Evolutionary conservation across 2,888 invertebrate genomes (phyloP).

Genomic region (Myathropa florea): DNA sequence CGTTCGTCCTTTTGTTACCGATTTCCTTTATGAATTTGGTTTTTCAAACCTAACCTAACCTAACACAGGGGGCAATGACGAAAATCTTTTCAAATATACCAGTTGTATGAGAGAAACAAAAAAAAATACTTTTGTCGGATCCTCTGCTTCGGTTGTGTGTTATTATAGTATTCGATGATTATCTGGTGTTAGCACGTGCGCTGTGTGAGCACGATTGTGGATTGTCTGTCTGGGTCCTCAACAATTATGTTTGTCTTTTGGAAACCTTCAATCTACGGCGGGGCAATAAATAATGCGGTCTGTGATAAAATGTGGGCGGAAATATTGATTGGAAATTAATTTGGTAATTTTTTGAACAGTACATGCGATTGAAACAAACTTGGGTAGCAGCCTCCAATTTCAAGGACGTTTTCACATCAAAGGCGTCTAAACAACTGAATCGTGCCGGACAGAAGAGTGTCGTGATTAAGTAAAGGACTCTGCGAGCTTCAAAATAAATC

Average conservation of each 20-base stretch:
- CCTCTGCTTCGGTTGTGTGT: background rate
- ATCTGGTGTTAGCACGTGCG: conserved; percentile 57
- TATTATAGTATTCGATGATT: conserved; percentile 18
- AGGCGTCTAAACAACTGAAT: too few relatives aligned
- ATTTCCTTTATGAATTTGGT: conserved; percentile 34
- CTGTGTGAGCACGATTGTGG: background rate
- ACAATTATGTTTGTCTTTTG: background rate
- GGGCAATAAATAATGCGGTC: background rate
- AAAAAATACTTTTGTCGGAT: conserved; percentile 6
- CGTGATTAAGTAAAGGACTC: too few relatives aligned
- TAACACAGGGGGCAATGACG: conserved; percentile 27
- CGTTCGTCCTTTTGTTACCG: conserved; percentile 53
- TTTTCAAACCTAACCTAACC: conserved; percentile 33
- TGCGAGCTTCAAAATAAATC: too few relatives aligned
- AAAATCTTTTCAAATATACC: conserved; percentile 17
- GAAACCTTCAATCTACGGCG: background rate
- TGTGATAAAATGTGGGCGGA: conserved; percentile 14
- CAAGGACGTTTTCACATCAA: too few relatives aligned
- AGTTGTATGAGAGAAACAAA: conserved; percentile 2
- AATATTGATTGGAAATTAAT: background rate
- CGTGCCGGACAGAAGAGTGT: too few relatives aligned
- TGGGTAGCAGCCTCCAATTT: too few relatives aligned
- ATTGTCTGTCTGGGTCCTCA: background rate
- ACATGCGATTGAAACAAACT: too few relatives aligned
- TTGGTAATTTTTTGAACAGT: background rate